Conservation (phyloP, 2,888 invertebrate genomes). For the Phortica magna region DNA sequence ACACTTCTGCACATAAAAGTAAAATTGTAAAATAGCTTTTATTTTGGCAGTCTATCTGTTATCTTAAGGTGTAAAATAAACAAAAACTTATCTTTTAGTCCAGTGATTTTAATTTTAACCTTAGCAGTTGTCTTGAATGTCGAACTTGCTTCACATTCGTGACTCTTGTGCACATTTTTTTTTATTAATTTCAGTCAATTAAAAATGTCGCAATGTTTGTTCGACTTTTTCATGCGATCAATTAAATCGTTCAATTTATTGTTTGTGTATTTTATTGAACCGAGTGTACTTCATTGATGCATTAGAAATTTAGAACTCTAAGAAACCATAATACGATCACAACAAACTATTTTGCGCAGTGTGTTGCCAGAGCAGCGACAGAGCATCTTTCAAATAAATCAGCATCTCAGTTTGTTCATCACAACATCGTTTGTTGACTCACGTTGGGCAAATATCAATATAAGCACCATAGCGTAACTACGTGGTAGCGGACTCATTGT, state of each 20-base stretch:
- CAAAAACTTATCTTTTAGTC: too few species aligned
- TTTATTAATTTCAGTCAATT: neutral
- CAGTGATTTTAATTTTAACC: too few species aligned
- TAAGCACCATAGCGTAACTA: neutral
- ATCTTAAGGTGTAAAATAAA: too few species aligned
- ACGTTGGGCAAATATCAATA: conserved; percentile 65
- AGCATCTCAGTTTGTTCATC: conserved; percentile 51
- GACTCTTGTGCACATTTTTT: neutral
- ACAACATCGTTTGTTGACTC: conserved; percentile 63
- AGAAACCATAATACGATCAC: too few species aligned
- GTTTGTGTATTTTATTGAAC: neutral
- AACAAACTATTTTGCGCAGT: neutral
- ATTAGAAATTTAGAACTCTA: too few species aligned
- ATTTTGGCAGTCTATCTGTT: too few species aligned
- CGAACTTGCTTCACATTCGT: neutral
- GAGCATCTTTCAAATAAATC: neutral
- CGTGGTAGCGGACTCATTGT: neutral
- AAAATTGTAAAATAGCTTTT: too few species aligned
- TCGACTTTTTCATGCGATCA: neutral
- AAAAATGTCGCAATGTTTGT: neutral
- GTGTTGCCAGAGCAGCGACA: neutral
- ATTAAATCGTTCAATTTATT: neutral
- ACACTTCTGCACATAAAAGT: too few species aligned
- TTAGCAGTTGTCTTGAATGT: neutral
- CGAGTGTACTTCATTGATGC: neutral